Conservation (phyloP, 2,888 invertebrate genomes). For the Drosophila mimetica region DNA sequence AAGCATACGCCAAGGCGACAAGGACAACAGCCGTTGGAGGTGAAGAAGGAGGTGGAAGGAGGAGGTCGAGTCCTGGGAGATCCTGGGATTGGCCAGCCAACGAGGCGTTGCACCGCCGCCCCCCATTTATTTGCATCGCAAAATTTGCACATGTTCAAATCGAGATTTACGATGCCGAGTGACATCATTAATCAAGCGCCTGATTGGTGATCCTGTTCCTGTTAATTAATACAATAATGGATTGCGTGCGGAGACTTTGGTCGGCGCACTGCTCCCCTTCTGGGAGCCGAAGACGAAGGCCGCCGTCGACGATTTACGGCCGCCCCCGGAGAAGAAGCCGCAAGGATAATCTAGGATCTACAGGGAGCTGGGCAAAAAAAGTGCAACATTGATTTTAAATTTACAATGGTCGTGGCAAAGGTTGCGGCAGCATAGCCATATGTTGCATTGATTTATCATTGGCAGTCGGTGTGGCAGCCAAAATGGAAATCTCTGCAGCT, state of each 20-base stretch:
- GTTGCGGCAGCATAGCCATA: constrained; percentile 76
- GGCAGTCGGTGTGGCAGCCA: constrained; percentile 48
- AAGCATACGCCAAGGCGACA: constrained; percentile 55
- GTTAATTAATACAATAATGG: constrained; percentile 85
- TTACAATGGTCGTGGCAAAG: constrained; percentile 76
- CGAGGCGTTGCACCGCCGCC: constrained; percentile 36
- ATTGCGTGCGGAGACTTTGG: constrained; percentile 70
- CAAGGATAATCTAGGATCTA: constrained; percentile 27
- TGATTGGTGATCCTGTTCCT: constrained; percentile 85
- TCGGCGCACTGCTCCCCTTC: constrained; percentile 10
- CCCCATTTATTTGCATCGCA: constrained; percentile 76
- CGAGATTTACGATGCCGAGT: constrained; percentile 84
- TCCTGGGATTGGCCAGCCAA: constrained; percentile 58
- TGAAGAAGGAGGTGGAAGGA: neutral
- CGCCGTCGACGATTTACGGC: constrained; percentile 52
- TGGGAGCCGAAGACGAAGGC: constrained; percentile 40
- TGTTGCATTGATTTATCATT: constrained; percentile 81
- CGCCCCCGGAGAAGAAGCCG: constrained; percentile 44
- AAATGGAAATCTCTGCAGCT: constrained; percentile 66
- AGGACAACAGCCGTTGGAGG: constrained; percentile 10
- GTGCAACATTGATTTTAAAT: constrained; percentile 80
- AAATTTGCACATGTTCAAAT: constrained; percentile 83
- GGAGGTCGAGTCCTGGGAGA: constrained; percentile 4
- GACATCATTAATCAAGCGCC: constrained; percentile 85
- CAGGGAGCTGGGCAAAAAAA: constrained; percentile 36